Base-by-base conservation (phyloP, 2,888 invertebrate species). In the Mesoligia furuncula region DNA sequence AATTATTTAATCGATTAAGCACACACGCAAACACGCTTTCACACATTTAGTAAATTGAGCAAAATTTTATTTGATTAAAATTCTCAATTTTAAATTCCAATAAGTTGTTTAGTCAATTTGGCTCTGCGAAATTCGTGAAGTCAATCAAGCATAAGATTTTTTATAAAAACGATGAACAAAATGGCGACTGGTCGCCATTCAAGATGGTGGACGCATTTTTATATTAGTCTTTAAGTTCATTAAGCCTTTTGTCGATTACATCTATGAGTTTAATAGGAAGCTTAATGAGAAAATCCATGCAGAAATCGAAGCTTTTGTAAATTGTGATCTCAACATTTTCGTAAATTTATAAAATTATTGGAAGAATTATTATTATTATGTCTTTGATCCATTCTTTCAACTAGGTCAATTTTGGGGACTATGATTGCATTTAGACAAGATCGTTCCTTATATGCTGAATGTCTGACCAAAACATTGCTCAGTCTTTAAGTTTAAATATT, bases 71-170 rank as follows among this genome's bases (percentile, higher is more conserved):
- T 85, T 80, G 27, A 77, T 76, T 84, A 80, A 84, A 87, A 89
- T 79, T 81, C 80, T 88, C 86, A 88, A 87, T 88, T 87, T 77
- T 78, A 85, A 80, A 88, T 85, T 88, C 69, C 80, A 79, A 65
- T 69, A 75, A 78, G 74, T 85, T 80, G 87, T 84, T 87, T 39
- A 72, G 81, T 78, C 67, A 73, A 79, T 85, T 87, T 87, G 89
- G 85, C 85, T 85, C 77, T 86, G 79, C 64, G 17, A 83, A 86
- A 84, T 83, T 86, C 75, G 86, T 85, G 71, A 85, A 77, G 82
- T 73, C 72, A 66, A 59, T 73, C 69, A 85, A 85, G 86, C 83
- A 70, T 51, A 68, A 81, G 67, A 73, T 77, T 84, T 80, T 74
- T 74, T 36, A 74, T 72, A 77, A 81, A 76, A 85, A 77, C 64